Evolutionary conservation across 1,140 invertebrate species (phyloP).

Genomic region (Agrypnia vestita): DNA sequence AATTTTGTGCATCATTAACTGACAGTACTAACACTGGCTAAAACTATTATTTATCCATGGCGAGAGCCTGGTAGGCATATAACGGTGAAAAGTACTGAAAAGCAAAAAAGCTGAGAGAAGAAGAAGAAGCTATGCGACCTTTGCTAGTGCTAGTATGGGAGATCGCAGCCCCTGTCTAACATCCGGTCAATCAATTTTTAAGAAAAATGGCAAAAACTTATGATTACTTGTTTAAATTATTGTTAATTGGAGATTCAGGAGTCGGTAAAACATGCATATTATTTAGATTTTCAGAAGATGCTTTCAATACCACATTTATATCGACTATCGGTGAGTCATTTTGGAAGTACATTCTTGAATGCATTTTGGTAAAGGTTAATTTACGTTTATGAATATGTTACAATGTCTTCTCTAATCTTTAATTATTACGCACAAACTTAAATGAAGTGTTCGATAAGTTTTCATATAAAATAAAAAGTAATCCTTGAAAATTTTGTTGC

Average conservation of each 20-base stretch:
- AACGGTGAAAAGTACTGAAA: no score
- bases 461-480: conserved; percentile 42
- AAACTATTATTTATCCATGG: no score
- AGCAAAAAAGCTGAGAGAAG: no score
- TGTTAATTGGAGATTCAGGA: conserved; percentile 98
- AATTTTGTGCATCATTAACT: no score
- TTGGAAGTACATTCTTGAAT: conserved; percentile 33
- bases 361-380: conserved; percentile 39
- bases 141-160: no score
- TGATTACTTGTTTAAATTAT: conserved; percentile 97
- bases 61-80: neutral
- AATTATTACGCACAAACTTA: conserved; percentile 64
- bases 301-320: conserved; percentile 98
- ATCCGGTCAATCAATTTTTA: conserved; percentile 61
- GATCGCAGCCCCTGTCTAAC: conserved; percentile 26
- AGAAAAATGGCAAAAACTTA: conserved; percentile 94
- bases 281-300: conserved; percentile 98
- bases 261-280: conserved; percentile 99
- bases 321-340: conserved; percentile 90
- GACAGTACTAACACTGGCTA: no score
- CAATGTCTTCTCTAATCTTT: conserved; percentile 61
- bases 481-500: neutral
- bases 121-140: no score
- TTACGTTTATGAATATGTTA: conserved; percentile 20
- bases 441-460: no score